phyloP scores from a whole-genome alignment of 2,888 invertebrate species.

The Plebejus melissa region DNA sequence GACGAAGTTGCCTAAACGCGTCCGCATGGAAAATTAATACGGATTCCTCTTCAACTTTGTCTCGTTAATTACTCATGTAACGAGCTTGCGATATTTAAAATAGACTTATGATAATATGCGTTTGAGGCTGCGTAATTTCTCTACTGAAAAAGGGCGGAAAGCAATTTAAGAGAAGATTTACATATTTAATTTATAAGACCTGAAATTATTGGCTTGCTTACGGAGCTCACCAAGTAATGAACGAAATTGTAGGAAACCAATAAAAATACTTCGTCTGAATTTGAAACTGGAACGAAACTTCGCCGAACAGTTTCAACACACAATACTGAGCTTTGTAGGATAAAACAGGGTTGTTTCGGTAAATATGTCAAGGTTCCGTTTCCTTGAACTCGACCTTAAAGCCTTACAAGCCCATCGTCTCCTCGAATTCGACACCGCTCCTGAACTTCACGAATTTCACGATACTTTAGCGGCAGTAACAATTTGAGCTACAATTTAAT shows the following conservation, averaged over 20 bases:
- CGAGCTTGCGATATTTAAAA: background rate
- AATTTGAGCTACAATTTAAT: background rate
- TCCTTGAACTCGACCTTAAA: conserved; percentile 25
- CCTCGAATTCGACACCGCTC: conserved; percentile 8
- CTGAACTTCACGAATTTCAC: background rate
- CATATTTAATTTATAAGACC: too few species aligned
- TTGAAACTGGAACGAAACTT: background rate
- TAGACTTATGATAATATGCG: background rate
- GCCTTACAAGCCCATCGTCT: background rate
- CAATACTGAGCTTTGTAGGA: conserved; percentile 2
- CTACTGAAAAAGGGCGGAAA: background rate
- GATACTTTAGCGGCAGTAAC: background rate
- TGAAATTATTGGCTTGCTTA: background rate
- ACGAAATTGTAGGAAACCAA: background rate
- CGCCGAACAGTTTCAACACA: background rate
- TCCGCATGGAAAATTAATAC: conserved; percentile 47
- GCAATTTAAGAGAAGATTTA: too few species aligned
- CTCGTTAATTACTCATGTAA: conserved; percentile 25
- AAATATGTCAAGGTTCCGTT: conserved; percentile 18
- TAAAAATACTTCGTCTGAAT: background rate
- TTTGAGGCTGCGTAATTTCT: background rate
- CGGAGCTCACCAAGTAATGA: background rate
- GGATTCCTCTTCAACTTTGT: conserved; percentile 40
- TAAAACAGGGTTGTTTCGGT: conserved; percentile 5
- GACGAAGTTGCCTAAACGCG: conserved; percentile 41